A percentile compares a stretch with the other conserved stretches of the same genome.
phyloP scores from a whole-genome alignment of 37 sponge, comb jelly and placozoan species.

The Crambe crambe region DNA sequence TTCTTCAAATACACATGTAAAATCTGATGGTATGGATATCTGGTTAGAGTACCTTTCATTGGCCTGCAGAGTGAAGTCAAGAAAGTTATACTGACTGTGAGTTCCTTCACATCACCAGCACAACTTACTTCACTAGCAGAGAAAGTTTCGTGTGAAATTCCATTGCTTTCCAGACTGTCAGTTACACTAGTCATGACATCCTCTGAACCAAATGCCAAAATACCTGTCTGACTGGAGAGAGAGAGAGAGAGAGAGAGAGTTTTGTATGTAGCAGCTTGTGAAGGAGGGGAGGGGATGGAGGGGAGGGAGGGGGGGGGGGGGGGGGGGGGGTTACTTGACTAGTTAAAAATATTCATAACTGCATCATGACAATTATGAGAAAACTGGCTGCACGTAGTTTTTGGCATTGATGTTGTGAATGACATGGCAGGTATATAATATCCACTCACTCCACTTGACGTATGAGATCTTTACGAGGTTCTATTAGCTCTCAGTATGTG shows the following conservation, averaged over 20 bases:
- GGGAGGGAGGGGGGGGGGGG: too few species aligned
- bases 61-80: conserved; percentile 9
- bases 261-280: not conserved
- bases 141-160: conserved; percentile 40
- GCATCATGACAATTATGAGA: too few species aligned
- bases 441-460: too few species aligned
- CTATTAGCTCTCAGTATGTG: too few species aligned
- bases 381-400: too few species aligned
- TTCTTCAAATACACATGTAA: conserved; percentile 60
- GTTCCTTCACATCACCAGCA: not conserved
- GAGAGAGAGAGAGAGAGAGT: not conserved
- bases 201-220: conserved; percentile 53
- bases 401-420: too few species aligned
- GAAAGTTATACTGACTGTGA: too few species aligned
- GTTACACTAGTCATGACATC: not conserved
- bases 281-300: too few species aligned
- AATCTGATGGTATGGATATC: conserved; percentile 64
- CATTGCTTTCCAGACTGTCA: not conserved
- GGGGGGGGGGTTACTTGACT: too few species aligned
- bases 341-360: too few species aligned
- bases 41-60: conserved; percentile 41
- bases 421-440: too few species aligned
- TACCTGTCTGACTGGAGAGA: conserved; percentile 54
- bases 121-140: conserved; percentile 31
- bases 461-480: too few species aligned